Percentiles rank a stretch among this genome's conserved stretches.
Evolutionary conservation across 2,888 invertebrate species (phyloP).

Genomic region (Siphlonurus alternatus): DNA sequence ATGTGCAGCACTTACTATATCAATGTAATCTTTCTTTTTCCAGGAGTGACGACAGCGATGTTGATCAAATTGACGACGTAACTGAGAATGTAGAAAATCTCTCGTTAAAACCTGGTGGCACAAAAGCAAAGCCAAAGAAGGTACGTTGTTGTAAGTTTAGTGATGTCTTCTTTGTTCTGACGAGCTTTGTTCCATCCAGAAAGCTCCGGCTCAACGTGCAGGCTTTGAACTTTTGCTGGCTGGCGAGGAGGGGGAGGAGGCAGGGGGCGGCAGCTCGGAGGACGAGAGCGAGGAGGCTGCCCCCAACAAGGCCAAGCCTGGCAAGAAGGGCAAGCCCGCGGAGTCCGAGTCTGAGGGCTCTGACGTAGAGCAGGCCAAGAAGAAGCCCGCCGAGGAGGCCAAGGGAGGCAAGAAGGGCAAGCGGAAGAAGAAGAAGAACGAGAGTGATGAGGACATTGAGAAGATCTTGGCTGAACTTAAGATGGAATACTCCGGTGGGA

Average conservation of each 20-base stretch:
- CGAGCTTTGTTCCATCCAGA: no score
- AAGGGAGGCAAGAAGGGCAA: conserved; percentile 24
- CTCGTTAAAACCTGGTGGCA: conserved; percentile 12
- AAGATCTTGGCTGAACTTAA: conserved; percentile 68
- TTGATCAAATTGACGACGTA: conserved; percentile 25
- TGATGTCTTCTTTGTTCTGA: background rate
- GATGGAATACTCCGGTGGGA: conserved; percentile 56
- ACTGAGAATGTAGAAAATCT: conserved; percentile 22
- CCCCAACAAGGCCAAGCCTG: conserved; percentile 40
- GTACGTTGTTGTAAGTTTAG: conserved; percentile 3
- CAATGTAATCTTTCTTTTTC: background rate
- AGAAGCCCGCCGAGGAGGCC: conserved; percentile 2
- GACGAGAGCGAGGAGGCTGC: conserved; percentile 22
- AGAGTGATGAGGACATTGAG: conserved; percentile 63
- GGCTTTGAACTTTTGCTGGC: conserved; percentile 9
- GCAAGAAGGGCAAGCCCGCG: conserved; percentile 38
- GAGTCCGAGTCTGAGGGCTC: conserved; percentile 11
- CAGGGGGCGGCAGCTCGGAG: conserved; percentile 7
- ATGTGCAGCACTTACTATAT: no score
- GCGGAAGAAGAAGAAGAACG: conserved; percentile 40
- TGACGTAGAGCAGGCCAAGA: conserved; percentile 10
- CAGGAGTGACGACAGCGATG: conserved; percentile 16
- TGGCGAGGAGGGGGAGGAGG: conserved; percentile 8
- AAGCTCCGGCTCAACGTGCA: conserved; percentile 7
- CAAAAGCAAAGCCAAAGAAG: conserved; percentile 15